Conservation (phyloP, 2,797 vertebrate species). For the Linurgus olivaceus region DNA sequence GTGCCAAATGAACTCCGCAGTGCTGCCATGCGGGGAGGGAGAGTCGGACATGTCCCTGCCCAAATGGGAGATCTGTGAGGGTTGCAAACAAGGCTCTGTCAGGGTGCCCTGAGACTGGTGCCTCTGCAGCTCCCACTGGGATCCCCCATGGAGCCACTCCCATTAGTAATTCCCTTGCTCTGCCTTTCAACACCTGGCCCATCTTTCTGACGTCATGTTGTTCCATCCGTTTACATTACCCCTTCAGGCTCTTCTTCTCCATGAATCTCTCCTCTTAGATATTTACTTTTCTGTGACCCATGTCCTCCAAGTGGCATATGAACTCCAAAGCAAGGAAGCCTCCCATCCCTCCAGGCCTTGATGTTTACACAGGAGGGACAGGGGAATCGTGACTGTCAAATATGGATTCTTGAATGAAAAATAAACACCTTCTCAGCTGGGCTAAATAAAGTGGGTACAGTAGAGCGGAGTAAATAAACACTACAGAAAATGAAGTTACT, state of each 20-base stretch:
- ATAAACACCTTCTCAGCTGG: neutral
- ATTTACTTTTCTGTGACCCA: neutral
- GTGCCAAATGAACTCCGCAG: neutral
- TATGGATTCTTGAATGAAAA: neutral
- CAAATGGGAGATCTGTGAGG: neutral
- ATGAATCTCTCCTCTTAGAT: neutral
- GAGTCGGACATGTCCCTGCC: neutral
- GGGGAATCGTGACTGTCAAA: neutral
- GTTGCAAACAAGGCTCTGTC: neutral
- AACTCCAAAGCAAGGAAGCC: neutral
- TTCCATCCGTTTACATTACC: neutral
- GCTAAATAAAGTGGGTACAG: neutral
- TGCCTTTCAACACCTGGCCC: fast-evolving
- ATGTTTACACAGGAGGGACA: neutral
- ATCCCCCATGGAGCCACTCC: neutral
- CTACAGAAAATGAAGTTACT: neutral
- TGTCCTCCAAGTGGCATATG: fast-evolving
- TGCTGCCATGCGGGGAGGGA: fast-evolving
- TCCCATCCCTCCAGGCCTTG: neutral
- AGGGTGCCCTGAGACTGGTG: neutral
- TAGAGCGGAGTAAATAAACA: neutral
- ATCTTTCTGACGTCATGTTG: neutral
- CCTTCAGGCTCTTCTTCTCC: neutral
- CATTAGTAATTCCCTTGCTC: neutral
- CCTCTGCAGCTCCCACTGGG: fast-evolving